Evolutionary conservation across 2,113 vertebrate species (phyloP).

Genomic region (Natator depressus): DNA sequence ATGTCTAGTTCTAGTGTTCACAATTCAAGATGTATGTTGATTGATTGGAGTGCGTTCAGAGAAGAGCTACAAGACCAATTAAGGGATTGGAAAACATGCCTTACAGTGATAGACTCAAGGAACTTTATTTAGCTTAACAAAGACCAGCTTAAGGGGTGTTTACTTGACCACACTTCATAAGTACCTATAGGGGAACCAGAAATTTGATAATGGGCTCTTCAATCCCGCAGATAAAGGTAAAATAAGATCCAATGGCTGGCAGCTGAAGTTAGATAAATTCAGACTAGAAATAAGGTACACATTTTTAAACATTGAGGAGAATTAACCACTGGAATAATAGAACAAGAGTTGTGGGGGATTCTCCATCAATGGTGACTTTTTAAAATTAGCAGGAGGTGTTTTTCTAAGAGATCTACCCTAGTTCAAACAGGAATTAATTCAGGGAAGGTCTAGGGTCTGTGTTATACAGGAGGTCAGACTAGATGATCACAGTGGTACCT

Average conservation of each 20-base stretch:
- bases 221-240: not conserved
- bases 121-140: not conserved
- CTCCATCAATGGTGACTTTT: not conserved
- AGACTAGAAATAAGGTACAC: not conserved
- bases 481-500: not conserved
- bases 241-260: not conserved
- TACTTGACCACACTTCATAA: not conserved
- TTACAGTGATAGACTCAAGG: not conserved
- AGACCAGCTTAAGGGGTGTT: not conserved
- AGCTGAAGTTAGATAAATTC: not conserved
- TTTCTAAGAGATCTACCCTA: not conserved
- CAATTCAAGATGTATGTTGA: not conserved
- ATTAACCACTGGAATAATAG: not conserved
- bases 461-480: not conserved
- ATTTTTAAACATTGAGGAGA: not conserved
- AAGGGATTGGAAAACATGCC: not conserved
- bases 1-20: not conserved
- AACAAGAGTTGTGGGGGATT: not conserved
- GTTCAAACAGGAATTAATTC: not conserved
- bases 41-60: not conserved
- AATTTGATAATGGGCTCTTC: not conserved
- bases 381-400: not conserved
- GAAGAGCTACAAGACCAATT: not conserved
- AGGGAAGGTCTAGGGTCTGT: not conserved
- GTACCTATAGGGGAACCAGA: too few relatives aligned